A percentile compares a stretch with the other conserved stretches of the same genome.
Conservation (phyloP, 1,140 invertebrate genomes). For the Acromyrmex charruanus region DNA sequence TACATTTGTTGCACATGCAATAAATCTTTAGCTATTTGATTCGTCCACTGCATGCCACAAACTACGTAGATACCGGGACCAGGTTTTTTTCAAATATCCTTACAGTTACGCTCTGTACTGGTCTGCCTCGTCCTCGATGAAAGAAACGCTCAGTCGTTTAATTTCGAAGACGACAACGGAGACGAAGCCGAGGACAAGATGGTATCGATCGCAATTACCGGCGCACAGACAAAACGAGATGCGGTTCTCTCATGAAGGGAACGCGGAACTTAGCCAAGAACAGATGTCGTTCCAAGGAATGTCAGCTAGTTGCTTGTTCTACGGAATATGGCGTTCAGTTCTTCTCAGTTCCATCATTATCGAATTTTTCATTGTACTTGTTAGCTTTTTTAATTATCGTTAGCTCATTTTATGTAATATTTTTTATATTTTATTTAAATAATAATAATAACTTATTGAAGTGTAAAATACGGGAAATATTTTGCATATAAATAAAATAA, state of each 20-base stretch:
- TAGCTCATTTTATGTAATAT: not conserved
- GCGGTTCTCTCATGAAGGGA: constrained; percentile 69
- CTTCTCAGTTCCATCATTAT: constrained; percentile 68
- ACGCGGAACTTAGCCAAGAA: constrained; percentile 77
- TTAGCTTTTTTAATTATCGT: not conserved
- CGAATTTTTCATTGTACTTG: constrained; percentile 12
- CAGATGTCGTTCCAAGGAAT: constrained; percentile 78
- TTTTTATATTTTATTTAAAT: not conserved
- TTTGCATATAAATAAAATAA: no score
- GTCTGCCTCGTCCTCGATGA: constrained; percentile 51
- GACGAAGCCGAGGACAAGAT: constrained; percentile 48
- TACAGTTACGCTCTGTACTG: constrained; percentile 41
- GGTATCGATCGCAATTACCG: constrained; percentile 78
- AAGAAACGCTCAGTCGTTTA: constrained; percentile 69
- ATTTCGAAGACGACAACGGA: constrained; percentile 68
- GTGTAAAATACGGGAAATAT: no score
- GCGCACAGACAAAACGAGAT: constrained; percentile 67
- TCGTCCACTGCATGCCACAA: constrained; percentile 25
- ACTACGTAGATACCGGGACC: constrained; percentile 36
- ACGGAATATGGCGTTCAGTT: constrained; percentile 53
- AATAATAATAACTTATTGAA: no score
- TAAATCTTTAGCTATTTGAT: constrained; percentile 39
- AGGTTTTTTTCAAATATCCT: constrained; percentile 40
- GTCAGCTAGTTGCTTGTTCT: constrained; percentile 60
- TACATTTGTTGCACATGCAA: not conserved